These are phyloP conservation scores for Eupithecia subfuscata DNA, from an alignment of 2,888 invertebrate species.

Conservation along the genomic window DNA sequence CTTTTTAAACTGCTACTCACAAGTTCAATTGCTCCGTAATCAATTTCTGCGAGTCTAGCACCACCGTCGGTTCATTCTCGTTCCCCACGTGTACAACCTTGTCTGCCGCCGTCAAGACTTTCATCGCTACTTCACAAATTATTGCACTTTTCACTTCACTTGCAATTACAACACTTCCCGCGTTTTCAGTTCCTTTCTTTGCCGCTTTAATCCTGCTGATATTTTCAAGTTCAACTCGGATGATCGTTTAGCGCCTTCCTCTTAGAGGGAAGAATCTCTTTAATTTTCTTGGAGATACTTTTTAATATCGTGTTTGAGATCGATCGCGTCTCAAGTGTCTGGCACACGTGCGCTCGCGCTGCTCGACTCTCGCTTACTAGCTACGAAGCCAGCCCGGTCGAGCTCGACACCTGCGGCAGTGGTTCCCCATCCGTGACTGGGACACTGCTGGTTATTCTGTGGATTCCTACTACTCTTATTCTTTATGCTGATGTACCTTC, in stretches of 20 bases:
- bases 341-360: constrained; percentile 53
- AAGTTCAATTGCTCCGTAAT: constrained; percentile 77
- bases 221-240: not conserved
- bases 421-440: constrained; percentile 48
- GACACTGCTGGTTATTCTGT: constrained; percentile 25
- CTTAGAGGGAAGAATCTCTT: not conserved
- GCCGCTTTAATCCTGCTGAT: not conserved
- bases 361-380: constrained; percentile 49
- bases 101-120: constrained; percentile 73
- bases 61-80: constrained; percentile 71
- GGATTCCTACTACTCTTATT: not conserved
- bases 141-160: constrained; percentile 40
- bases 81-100: constrained; percentile 71
- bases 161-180: constrained; percentile 9
- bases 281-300: not conserved
- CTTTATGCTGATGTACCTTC: not conserved
- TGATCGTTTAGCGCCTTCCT: not conserved
- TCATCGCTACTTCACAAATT: constrained; percentile 59
- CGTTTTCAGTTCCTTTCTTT: constrained; percentile 4
- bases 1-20: constrained; percentile 49
- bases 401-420: constrained; percentile 55
- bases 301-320: constrained; percentile 62
- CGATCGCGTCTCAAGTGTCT: constrained; percentile 47
- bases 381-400: constrained; percentile 29
- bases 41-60: constrained; percentile 59